Evolutionary conservation across 92 coral and sea anemone genomes (phyloP), one percentile per base, ranked within the genome.

Genomic region (Paragorgia papillata): DNA sequence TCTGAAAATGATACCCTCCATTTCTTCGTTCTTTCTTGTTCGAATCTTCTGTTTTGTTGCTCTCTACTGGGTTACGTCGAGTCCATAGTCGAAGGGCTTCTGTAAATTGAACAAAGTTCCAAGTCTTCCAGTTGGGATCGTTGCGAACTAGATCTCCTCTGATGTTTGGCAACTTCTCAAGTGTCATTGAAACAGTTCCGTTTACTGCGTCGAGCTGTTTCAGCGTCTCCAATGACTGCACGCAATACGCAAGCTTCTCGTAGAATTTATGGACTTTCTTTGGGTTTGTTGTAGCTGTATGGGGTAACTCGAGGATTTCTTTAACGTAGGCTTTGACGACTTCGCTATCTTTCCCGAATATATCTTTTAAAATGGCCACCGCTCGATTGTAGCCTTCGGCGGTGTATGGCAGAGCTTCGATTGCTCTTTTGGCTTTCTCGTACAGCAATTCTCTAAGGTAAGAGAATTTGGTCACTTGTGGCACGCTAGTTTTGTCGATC

Each of bases 381-480:
- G 83, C 79, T 27, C 83, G 35, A 67, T 77, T 71, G 61, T 84
- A 84, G 7, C 88, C 88, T 68, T 83, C 83, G 7, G 65, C 55
- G 1, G 69, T 46, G 12, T 18, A 55, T 12, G 88, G 88, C 69
- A 71, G 62, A 5, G 57, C 80, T 20, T 84, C 81, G 18, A 84
- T 33, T 26, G 57, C 56, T 2, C 46, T 60, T 68, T 31, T 60
- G 0, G 37, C 88, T 39, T 12, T 67, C 15, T 53, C 66, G 32
- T 32, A n/a, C n/a, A 78, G 74, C 13, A 83, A 34, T 26, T 74
- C 79, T 21, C 66, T 25, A 8, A 69, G 62, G 62, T 66, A 83
- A 14, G 80, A 44, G 64, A 83, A 57, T 31, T 83, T 83, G 5
- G 83, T 83, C 40, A 77, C 31, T 13, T 71, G 59, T 20, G 66